A percentile compares a stretch with the other conserved stretches of the same genome.
Conservation (phyloP, 2,113 vertebrate species). For the Nothocercus nigrocapillus region DNA sequence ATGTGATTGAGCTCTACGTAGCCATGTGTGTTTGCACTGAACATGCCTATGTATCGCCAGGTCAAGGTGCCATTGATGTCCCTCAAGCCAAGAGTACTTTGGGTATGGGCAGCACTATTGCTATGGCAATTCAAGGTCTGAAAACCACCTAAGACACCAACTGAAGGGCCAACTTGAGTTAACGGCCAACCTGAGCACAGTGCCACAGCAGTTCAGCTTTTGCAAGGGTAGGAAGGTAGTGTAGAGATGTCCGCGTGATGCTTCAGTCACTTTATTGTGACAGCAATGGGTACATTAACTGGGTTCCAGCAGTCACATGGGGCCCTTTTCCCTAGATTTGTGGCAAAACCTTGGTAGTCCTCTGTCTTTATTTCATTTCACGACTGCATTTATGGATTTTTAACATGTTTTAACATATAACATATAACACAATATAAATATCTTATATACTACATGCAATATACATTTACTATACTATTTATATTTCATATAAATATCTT, state of each 20-base stretch:
- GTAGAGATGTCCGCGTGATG: accelerated
- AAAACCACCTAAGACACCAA: background rate
- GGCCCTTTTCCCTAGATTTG: accelerated
- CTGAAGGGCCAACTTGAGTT: background rate
- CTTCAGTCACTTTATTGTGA: background rate
- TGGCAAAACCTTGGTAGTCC: background rate
- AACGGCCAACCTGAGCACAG: background rate
- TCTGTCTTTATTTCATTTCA: background rate
- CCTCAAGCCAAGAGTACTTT: background rate
- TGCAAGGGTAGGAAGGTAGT: background rate
- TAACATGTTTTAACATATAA: background rate
- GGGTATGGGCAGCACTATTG: background rate
- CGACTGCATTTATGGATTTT: background rate
- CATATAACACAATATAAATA: too few relatives aligned
- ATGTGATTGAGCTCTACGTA: background rate
- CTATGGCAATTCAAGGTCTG: background rate
- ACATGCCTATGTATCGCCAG: background rate
- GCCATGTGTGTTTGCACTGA: background rate
- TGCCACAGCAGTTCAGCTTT: background rate
- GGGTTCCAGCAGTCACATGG: accelerated
- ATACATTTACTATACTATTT: too few relatives aligned
- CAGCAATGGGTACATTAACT: background rate
- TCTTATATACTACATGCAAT: too few relatives aligned
- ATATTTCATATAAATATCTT: background rate
- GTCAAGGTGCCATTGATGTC: background rate